These are phyloP conservation scores for Antechinus flavipes DNA, from an alignment of 2,113 vertebrate species.

Conservation along the genomic window DNA sequence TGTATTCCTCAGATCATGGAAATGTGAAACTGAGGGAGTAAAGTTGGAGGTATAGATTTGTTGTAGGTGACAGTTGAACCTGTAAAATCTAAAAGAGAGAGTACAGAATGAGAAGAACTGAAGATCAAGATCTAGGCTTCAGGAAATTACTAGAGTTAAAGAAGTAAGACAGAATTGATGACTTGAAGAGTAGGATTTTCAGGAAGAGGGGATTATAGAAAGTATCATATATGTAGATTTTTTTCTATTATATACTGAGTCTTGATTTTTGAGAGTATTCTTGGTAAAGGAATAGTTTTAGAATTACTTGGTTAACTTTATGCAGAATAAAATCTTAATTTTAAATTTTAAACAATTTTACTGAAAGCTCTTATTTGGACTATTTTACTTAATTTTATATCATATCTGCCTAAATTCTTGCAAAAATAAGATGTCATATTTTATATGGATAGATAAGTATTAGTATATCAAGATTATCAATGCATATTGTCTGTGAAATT, in stretches of 20 bases:
- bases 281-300: not conserved
- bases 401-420: slow-evolving; percentile 37
- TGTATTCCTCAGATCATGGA: slow-evolving; percentile 10
- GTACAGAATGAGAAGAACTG: slow-evolving; percentile 22
- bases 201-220: slow-evolving; percentile 12
- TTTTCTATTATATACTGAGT: slow-evolving; percentile 26
- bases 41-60: slow-evolving; percentile 8
- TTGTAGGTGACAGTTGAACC: slow-evolving; percentile 30
- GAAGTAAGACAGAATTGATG: not conserved
- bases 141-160: slow-evolving; percentile 14
- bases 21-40: slow-evolving; percentile 3
- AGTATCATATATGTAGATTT: slow-evolving; percentile 8
- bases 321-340: slow-evolving; percentile 44
- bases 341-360: slow-evolving; percentile 47
- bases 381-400: slow-evolving; percentile 9
- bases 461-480: slow-evolving; percentile 27
- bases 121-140: slow-evolving; percentile 26
- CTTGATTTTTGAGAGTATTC: slow-evolving; percentile 45
- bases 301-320: slow-evolving; percentile 29
- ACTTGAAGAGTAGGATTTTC: slow-evolving; percentile 2
- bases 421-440: slow-evolving; percentile 18
- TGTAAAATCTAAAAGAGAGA: slow-evolving; percentile 19
- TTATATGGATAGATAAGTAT: slow-evolving; percentile 36
- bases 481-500: slow-evolving; percentile 22
- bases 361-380: slow-evolving; percentile 37